These are phyloP conservation scores for Phalacrocorax brasilianus DNA, from an alignment of 2,113 vertebrate genomes.

Conservation along the genomic window DNA sequence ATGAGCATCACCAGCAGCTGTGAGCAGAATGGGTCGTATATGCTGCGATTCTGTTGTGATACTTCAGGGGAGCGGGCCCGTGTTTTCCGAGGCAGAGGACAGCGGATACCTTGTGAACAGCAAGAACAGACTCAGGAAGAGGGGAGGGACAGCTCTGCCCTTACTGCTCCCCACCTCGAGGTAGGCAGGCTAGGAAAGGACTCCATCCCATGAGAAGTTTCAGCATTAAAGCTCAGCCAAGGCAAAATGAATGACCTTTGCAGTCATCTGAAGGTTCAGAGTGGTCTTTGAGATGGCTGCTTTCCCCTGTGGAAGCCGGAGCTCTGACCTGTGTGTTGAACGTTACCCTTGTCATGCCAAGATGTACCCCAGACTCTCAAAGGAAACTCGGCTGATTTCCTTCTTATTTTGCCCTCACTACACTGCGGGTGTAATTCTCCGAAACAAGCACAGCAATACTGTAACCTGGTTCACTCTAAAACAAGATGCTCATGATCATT, in stretches of 20 bases:
- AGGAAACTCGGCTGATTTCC: background rate
- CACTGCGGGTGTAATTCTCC: rapidly evolving
- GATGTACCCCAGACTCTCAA: background rate
- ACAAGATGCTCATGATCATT: rapidly evolving
- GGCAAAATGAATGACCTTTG: background rate
- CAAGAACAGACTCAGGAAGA: background rate
- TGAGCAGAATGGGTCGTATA: background rate
- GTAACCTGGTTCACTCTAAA: background rate
- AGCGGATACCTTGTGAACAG: background rate
- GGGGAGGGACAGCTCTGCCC: background rate
- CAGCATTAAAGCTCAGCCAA: background rate
- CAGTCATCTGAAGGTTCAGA: background rate
- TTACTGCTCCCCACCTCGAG: background rate
- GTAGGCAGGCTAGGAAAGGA: background rate
- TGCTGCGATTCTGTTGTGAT: background rate
- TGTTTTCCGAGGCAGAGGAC: background rate
- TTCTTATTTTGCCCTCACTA: background rate
- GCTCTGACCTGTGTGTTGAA: background rate
- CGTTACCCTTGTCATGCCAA: too few species aligned
- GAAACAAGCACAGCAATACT: too few species aligned
- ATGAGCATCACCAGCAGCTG: background rate
- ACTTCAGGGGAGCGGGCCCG: background rate
- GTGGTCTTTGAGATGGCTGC: background rate
- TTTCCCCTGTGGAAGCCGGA: background rate
- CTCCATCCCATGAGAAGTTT: background rate